Evolutionary conservation across 2,113 vertebrate species (phyloP).

Genomic region (Trichechus manatus): DNA sequence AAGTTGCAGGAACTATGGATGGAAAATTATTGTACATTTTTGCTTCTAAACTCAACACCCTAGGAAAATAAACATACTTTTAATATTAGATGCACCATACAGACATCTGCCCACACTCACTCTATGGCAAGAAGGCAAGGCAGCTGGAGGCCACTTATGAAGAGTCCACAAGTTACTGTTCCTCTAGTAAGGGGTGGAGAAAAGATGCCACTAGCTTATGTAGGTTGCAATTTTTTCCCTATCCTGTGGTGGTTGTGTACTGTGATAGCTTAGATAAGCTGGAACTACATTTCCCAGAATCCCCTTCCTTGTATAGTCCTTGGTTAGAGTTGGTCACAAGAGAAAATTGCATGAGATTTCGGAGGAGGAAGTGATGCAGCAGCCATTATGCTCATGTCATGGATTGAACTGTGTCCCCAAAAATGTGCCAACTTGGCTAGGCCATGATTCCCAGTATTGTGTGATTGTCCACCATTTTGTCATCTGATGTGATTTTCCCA

Average conservation of each 20-base stretch:
- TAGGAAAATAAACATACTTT: conserved; percentile 1
- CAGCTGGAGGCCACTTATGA: not conserved
- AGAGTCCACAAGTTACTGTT: not conserved
- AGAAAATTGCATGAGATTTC: not conserved
- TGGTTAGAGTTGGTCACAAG: not conserved
- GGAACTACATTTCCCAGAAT: not conserved
- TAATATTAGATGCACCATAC: not conserved
- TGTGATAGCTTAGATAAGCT: not conserved
- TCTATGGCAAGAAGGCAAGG: not conserved
- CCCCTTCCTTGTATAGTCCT: not conserved
- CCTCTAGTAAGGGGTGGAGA: not conserved
- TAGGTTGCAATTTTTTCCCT: not conserved
- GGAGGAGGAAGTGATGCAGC: not conserved
- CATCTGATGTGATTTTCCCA: too few species aligned
- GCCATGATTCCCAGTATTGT: too few species aligned
- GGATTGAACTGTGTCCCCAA: too few species aligned
- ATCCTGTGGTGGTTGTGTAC: not conserved
- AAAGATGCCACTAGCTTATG: not conserved
- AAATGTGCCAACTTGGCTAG: too few species aligned
- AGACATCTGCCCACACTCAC: not conserved
- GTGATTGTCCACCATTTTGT: too few species aligned
- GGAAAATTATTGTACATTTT: not conserved
- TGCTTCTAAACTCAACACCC: conserved; percentile 1
- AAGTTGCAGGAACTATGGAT: not conserved
- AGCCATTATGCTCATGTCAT: not conserved